Evolutionary conservation across 2,113 vertebrate species (phyloP), one percentile per base, ranked within the genome.

Genomic region (Centropus unirufus): DNA sequence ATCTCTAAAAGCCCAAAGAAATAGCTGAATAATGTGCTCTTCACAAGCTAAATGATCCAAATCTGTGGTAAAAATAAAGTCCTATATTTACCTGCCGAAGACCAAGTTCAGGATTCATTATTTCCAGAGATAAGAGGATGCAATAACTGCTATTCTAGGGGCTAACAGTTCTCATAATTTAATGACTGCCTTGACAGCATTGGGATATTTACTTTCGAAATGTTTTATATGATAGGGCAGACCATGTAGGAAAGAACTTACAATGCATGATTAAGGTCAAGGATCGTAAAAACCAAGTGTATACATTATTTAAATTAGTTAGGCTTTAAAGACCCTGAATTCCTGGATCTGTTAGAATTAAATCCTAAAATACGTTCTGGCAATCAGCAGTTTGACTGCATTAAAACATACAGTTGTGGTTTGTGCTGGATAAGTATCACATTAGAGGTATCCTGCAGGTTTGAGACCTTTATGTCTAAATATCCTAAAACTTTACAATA

Each of bases 271-370:
- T 79, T 91, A 36, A 83, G 52, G 18, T 85, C 84, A 78, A 75
- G 26, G 24, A 66, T 39, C 70, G 10, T 34, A 87, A 84, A 91
- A 87, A 57, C 30, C 0, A 9, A 49, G 11, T 29, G 22, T 70
- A 61, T 82, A 58, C 10, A 66, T 88, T 83, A 83, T 88, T 89
- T 70, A 91, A 80, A 91, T 84, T 67, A 73, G 39, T 61, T 89
- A 72, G 44, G 23, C 49, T 88, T 78, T 93, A 75, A 90, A 95
- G 34, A 64, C 66, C 16, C 70, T 20, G 4, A 63, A 89, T 89
- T 93, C 76, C 47, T 64, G 59, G 39, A 75, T 74, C 49, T 21
- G 5, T 87, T 83, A 52, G 57, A 86, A 70, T 29, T 83, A 70
- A 83, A 90, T 78, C 80, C 47, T 78, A 30, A 70, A 83, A 63